Evolutionary conservation across 1,140 invertebrate species (phyloP).

Genomic region (Leptonema lineaticorne): DNA sequence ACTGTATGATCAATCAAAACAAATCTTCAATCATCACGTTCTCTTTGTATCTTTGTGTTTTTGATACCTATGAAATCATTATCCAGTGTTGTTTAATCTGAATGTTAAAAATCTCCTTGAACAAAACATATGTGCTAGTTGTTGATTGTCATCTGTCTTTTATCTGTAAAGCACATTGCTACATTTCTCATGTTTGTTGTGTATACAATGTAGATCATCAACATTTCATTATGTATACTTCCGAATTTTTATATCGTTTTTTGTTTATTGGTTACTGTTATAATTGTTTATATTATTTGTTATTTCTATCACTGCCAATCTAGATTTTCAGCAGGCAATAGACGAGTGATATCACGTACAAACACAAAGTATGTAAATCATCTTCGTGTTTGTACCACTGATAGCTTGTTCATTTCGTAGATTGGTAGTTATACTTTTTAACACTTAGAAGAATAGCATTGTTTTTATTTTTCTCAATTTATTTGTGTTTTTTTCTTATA

Average conservation of each 20-base stretch:
- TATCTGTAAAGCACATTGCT: slow-evolving; percentile 15
- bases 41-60: background rate
- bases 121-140: background rate
- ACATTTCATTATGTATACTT: background rate
- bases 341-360: slow-evolving; percentile 4
- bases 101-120: slow-evolving; percentile 7
- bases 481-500: slow-evolving; percentile 1
- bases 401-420: slow-evolving; percentile 13
- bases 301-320: slow-evolving; percentile 14
- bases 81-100: slow-evolving; percentile 6
- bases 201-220: slow-evolving; percentile 11
- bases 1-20: background rate
- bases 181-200: slow-evolving; percentile 17
- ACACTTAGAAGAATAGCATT: slow-evolving; percentile 1
- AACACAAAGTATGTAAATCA: background rate
- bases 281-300: background rate
- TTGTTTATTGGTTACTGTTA: background rate
- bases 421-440: slow-evolving; percentile 14
- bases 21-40: background rate
- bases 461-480: background rate
- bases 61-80: background rate
- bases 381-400: slow-evolving; percentile 2
- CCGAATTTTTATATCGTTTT: background rate
- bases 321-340: slow-evolving; percentile 16
- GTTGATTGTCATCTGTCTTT: background rate